phyloP scores from a whole-genome alignment of 1,140 invertebrate genomes.

The Diuraphis noxia region DNA sequence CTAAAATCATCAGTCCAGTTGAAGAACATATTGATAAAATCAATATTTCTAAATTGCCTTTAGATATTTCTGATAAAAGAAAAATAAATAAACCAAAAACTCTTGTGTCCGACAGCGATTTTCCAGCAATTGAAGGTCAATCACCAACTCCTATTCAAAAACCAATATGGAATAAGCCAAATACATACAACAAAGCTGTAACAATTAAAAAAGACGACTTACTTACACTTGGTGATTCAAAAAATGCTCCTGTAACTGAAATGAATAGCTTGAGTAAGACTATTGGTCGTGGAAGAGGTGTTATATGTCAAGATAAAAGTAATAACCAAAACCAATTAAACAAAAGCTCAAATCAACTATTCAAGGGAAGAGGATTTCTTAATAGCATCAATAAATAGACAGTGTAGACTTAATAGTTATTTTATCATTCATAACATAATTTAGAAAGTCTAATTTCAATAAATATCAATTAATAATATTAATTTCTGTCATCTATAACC shows the following conservation, averaged over 20 bases:
- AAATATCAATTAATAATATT: too few species aligned
- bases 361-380: neutral
- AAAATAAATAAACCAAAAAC: neutral
- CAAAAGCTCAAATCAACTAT: neutral
- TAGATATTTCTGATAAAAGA: neutral
- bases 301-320: too few species aligned
- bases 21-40: neutral
- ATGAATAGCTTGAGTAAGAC: neutral
- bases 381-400: neutral
- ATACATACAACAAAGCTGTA: neutral
- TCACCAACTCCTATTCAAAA: neutral
- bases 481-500: too few species aligned
- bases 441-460: too few species aligned
- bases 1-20: neutral
- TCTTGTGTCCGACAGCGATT: neutral
- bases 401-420: neutral
- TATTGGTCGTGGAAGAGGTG: neutral
- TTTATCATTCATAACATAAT: too few species aligned
- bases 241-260: neutral
- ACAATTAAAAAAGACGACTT: neutral
- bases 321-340: neutral
- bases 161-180: constrained; percentile 3
- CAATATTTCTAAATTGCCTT: neutral
- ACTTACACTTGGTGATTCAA: neutral
- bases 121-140: neutral